These are phyloP conservation scores for Tiaroga cobitis DNA, from an alignment of 2,797 vertebrate species.

Conservation along the genomic window DNA sequence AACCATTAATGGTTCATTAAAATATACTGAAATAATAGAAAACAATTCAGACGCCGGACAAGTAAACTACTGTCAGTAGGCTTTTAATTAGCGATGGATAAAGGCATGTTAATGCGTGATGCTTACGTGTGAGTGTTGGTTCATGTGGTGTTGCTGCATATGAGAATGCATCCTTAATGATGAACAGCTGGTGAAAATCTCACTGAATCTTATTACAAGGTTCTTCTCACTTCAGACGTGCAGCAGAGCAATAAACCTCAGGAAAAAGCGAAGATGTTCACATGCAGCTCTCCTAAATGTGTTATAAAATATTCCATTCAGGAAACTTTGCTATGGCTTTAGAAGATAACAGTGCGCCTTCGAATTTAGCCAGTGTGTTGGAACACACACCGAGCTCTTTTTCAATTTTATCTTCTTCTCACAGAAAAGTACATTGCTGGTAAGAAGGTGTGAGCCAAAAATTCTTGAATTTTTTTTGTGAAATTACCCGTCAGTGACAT, in stretches of 20 bases:
- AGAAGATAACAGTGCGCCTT: constrained; percentile 21
- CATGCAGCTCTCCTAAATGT: constrained; percentile 27
- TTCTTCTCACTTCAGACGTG: constrained; percentile 34
- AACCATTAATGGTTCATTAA: background rate
- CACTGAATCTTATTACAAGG: constrained; percentile 52
- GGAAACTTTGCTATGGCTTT: constrained; percentile 18
- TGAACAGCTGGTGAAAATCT: constrained; percentile 48
- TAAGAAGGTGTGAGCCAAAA: constrained; percentile 11
- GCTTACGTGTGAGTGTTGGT: constrained; percentile 3
- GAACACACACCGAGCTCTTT: background rate
- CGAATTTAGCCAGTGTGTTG: background rate
- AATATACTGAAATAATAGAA: background rate
- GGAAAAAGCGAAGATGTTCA: constrained; percentile 24
- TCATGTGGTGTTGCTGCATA: constrained; percentile 29
- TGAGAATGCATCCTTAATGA: constrained; percentile 52
- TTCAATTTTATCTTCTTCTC: background rate
- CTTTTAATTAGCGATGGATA: background rate
- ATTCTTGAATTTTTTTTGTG: constrained; percentile 2
- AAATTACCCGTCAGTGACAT: constrained; percentile 29
- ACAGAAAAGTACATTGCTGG: constrained; percentile 20
- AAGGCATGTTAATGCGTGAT: background rate
- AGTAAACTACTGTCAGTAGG: background rate
- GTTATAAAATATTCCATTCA: constrained; percentile 40
- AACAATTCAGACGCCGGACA: background rate
- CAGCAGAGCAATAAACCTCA: constrained; percentile 26